A percentile compares a stretch with the other conserved stretches of the same genome.
Conservation (phyloP, 2,888 invertebrate species). For the Caenorhabditis sp. region DNA sequence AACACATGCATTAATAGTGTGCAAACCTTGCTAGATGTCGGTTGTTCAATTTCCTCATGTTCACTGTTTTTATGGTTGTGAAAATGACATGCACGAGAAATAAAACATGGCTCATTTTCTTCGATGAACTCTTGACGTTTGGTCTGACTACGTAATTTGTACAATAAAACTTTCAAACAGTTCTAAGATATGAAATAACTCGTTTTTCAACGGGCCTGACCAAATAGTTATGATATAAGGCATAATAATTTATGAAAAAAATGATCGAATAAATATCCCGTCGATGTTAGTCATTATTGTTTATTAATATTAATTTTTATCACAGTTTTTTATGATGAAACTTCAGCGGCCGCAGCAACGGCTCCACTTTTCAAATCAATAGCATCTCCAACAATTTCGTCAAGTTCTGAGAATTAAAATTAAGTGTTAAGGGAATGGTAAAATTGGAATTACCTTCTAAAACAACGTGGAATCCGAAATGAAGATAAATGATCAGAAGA, state of each 20-base stretch:
- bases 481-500: constrained; percentile 73
- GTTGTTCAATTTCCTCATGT: background rate
- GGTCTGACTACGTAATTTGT: no score
- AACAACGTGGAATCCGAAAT: constrained; percentile 74
- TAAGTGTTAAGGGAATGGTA: background rate
- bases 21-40: background rate
- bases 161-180: no score
- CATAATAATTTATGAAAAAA: background rate
- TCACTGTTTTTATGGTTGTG: background rate
- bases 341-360: background rate
- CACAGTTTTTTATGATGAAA: background rate
- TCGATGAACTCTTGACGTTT: no score
- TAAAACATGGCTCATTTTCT: no score
- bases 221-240: no score
- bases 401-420: constrained; percentile 32
- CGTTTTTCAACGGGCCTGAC: no score
- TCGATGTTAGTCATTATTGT: background rate
- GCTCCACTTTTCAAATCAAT: constrained; percentile 18
- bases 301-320: background rate
- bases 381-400: constrained; percentile 44
- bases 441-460: constrained; percentile 69
- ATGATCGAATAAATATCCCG: background rate
- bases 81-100: no score
- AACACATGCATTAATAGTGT: background rate
- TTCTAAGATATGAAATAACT: no score